Conservation (phyloP, 2,797 vertebrate genomes). For the Anguilla megastoma region DNA sequence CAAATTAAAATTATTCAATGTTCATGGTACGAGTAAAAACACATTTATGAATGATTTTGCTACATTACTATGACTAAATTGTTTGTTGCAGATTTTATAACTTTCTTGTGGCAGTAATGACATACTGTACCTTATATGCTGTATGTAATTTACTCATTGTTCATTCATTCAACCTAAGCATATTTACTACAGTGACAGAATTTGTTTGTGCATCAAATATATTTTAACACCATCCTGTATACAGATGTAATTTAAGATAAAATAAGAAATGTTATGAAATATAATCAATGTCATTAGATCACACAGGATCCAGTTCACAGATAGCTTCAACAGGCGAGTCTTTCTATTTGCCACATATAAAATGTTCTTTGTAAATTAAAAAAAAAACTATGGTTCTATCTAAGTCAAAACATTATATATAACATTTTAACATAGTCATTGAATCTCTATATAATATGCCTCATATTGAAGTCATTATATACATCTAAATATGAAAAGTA, state of each 20-base stretch:
- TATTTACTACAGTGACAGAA: not conserved
- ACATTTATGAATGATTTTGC: not conserved
- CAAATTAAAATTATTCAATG: not conserved
- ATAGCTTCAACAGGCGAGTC: conserved; percentile 58
- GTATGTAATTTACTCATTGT: not conserved
- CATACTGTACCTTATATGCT: not conserved
- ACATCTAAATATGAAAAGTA: not conserved
- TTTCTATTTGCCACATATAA: not conserved
- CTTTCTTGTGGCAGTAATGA: not conserved
- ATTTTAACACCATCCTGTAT: not conserved
- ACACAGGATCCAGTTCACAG: conserved; percentile 54
- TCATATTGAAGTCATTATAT: not conserved
- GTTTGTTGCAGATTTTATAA: not conserved
- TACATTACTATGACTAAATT: not conserved
- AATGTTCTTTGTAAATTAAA: not conserved
- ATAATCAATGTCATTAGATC: conserved; percentile 46
- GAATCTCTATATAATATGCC: not conserved
- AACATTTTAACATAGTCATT: not conserved
- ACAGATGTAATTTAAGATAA: not conserved
- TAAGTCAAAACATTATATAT: not conserved
- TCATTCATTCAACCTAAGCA: not conserved
- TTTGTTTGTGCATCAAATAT: not conserved
- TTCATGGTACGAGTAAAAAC: not conserved
- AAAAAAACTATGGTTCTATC: not conserved
- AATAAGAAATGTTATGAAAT: not conserved